A percentile compares a stretch with the other conserved stretches of the same genome.
Evolutionary conservation across 2,797 vertebrate species (phyloP).

Genomic region (Huso huso): DNA sequence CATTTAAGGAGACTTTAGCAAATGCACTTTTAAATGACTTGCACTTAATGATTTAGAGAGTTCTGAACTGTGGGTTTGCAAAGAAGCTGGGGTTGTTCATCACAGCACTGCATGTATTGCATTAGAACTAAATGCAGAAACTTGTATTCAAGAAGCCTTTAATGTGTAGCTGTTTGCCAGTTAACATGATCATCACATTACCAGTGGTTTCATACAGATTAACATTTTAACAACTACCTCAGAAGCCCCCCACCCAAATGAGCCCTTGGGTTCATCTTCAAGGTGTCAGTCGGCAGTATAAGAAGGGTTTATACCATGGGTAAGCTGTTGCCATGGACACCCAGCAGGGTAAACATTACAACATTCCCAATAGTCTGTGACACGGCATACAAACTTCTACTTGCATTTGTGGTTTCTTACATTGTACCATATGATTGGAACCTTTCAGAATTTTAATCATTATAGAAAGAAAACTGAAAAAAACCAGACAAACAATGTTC

Average conservation of each 20-base stretch:
- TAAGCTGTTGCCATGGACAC: too few relatives aligned
- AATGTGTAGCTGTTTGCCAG: too few relatives aligned
- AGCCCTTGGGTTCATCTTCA: neutral
- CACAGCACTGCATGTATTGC: neutral
- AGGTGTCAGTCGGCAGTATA: neutral
- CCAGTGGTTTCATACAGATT: too few relatives aligned
- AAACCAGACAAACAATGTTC: too few relatives aligned
- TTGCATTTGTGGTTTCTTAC: neutral
- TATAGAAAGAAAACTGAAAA: too few relatives aligned
- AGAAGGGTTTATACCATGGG: neutral
- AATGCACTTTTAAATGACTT: constrained; percentile 42
- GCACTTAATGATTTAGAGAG: constrained; percentile 51
- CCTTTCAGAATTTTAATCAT: neutral
- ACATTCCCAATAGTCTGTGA: neutral
- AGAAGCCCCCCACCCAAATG: neutral
- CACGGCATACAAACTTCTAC: constrained; percentile 2
- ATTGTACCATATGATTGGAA: neutral
- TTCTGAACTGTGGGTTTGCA: constrained; percentile 32
- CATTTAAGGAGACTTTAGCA: constrained; percentile 42
- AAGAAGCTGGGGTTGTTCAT: neutral
- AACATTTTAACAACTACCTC: too few relatives aligned
- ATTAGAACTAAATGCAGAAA: constrained; percentile 2
- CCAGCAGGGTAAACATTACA: neutral
- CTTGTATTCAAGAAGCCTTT: neutral
- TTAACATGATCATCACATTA: too few relatives aligned